Evolutionary conservation across 2,888 invertebrate genomes (phyloP), one percentile per base, ranked within the genome.

Genomic region (Dastarcus helophoroides): DNA sequence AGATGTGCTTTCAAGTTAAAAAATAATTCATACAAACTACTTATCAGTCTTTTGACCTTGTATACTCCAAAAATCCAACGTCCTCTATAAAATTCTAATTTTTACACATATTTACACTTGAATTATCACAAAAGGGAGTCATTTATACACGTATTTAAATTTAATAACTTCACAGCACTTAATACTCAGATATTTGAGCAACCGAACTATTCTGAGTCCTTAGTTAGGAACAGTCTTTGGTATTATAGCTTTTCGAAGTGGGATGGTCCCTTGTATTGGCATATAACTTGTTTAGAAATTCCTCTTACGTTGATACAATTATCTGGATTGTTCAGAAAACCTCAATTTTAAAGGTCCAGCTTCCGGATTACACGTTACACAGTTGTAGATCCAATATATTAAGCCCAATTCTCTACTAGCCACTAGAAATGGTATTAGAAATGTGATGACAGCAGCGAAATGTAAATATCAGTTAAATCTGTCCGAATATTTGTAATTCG

Each of bases 41-140:
- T 47, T 42, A 33, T 58, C 56, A 56, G 55, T 55, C 54, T 55
- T 56, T 48, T 51, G 47, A 55, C 53, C 54, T 50, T 55, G 55
- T 54, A 53, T 58, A 54, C 54, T 49, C 46, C 47, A 47, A 47
- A 44, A n/a, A 42, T 36, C 38, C 38, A 30, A 41, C 42, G 14
- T 43, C 41, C 43, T 37, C 41, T 38, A 38, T 38, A 44, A 38
- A 31, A 34, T 26, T 33, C 33, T 43, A 41, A 36, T 39, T 44
- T 45, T 34, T 33, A 29, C 19, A 6, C 19, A 7, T 10, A 8
- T 8, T 7, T 8, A 23, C 6, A 8, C 6, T 23, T 8, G 9
- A 32, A 27, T 29, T 40, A 42, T 42, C 42, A 42, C 42, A 42
- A 35, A 39, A 33, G 39, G 37, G 24, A 39, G n/a, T n/a, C n/a